Evolutionary conservation across 2,797 vertebrate genomes (phyloP).

Genomic region (Borostomias antarcticus): DNA sequence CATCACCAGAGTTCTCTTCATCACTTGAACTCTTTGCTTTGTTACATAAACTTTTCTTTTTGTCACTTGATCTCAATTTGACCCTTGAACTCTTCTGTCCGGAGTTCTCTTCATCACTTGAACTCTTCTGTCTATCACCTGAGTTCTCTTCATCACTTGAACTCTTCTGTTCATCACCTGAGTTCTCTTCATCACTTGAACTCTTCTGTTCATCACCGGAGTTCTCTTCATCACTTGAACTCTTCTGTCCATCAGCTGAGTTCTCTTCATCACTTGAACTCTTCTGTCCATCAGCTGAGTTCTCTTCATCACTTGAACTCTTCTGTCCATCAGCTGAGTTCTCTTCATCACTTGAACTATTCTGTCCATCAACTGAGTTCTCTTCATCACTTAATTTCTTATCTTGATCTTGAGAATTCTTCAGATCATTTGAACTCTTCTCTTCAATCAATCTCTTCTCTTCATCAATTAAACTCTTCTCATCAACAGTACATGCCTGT

Average conservation of each 20-base stretch:
- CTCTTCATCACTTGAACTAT: background rate
- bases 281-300: background rate
- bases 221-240: background rate
- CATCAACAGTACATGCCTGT: constrained; percentile 70
- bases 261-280: constrained; percentile 7
- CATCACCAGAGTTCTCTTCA: constrained; percentile 12
- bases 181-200: background rate
- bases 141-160: constrained; percentile 1
- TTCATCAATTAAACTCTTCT: constrained; percentile 71
- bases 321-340: constrained; percentile 8
- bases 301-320: constrained; percentile 53
- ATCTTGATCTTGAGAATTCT: background rate
- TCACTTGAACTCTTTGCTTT: background rate
- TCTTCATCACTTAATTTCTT: background rate
- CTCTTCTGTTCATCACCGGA: background rate
- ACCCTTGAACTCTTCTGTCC: background rate
- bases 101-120: background rate
- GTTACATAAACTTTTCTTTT: constrained; percentile 10
- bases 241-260: background rate
- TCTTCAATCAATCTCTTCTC: constrained; percentile 63
- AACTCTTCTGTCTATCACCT: background rate
- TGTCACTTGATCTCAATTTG: background rate
- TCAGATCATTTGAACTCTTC: background rate
- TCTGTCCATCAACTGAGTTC: no score
- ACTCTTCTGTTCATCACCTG: no score